Percentiles rank a stretch among this genome's conserved stretches.
Conservation (phyloP, 2,888 invertebrate genomes). For the Lamellibrachia satsuma region DNA sequence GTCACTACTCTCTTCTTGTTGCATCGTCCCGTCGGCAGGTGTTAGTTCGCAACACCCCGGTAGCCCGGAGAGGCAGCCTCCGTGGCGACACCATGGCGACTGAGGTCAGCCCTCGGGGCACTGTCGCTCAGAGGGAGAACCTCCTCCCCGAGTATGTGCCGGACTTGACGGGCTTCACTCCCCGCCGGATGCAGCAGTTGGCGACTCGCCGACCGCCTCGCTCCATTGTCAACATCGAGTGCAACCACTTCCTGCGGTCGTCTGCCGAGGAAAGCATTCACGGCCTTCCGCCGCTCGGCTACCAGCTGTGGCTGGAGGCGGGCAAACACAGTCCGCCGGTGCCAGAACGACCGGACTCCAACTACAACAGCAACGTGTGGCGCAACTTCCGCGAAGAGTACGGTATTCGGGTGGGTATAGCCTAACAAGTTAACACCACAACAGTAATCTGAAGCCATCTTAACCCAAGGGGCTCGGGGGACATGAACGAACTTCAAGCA, state of each 20-base stretch:
- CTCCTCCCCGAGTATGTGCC: conserved; percentile 47
- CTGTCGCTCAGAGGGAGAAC: conserved; percentile 52
- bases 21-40: background rate
- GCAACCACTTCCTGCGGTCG: conserved; percentile 57
- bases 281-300: conserved; percentile 36
- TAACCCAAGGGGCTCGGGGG: too few species aligned
- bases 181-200: conserved; percentile 55
- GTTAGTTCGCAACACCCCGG: background rate
- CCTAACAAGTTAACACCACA: too few species aligned
- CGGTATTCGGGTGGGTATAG: conserved; percentile 47
- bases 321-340: conserved; percentile 59
- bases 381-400: conserved; percentile 60
- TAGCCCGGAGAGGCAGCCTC: background rate
- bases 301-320: conserved; percentile 63
- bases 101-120: background rate
- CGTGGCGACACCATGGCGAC: background rate
- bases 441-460: background rate
- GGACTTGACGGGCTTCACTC: conserved; percentile 58
- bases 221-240: conserved; percentile 59
- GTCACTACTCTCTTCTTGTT: background rate
- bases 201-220: conserved; percentile 48
- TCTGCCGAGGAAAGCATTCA: conserved; percentile 23
- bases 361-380: conserved; percentile 64
- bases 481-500: too few species aligned
- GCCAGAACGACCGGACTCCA: conserved; percentile 52